These are phyloP conservation scores for Hylyphantes graminicola DNA, from an alignment of 1,140 invertebrate genomes.

Conservation along the genomic window DNA sequence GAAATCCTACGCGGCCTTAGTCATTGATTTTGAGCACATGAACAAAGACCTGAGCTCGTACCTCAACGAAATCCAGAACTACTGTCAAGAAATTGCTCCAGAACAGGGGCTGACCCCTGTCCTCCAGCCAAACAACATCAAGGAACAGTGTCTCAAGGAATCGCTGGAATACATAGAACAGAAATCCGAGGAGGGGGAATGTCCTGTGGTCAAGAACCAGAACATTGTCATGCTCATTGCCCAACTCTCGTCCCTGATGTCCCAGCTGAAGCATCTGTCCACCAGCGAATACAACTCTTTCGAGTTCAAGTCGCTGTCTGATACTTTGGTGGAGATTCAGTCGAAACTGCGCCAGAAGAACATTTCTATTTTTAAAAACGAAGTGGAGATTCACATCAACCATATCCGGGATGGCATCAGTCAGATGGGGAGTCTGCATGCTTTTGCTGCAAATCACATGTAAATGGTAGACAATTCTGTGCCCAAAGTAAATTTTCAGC, in stretches of 20 bases:
- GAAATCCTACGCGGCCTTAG: conserved; percentile 85
- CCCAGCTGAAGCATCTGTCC: conserved; percentile 89
- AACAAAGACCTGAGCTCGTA: conserved; percentile 89
- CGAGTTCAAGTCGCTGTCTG: conserved; percentile 91
- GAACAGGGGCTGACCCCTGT: conserved; percentile 88
- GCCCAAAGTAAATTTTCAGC: too few species aligned
- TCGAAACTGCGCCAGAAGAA: conserved; percentile 81
- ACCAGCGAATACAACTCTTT: conserved; percentile 91
- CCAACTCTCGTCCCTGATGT: conserved; percentile 88
- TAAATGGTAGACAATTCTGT: conserved; percentile 24
- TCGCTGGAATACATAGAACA: conserved; percentile 83
- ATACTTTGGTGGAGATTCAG: conserved; percentile 89
- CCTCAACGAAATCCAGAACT: conserved; percentile 84
- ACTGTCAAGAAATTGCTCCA: conserved; percentile 85
- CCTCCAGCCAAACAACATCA: conserved; percentile 85
- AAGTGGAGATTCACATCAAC: conserved; percentile 91
- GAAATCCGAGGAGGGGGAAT: conserved; percentile 72
- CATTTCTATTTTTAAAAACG: conserved; percentile 86
- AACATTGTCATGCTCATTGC: conserved; percentile 81
- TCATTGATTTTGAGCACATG: conserved; percentile 91
- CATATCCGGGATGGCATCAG: conserved; percentile 88
- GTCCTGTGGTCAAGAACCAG: conserved; percentile 67
- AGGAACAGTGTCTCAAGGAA: conserved; percentile 87
- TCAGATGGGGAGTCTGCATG: conserved; percentile 72
- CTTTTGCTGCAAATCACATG: conserved; percentile 61